These are phyloP conservation scores for Cynodonichthys magdalenae DNA, from an alignment of 2,797 vertebrate species.

Conservation along the genomic window DNA sequence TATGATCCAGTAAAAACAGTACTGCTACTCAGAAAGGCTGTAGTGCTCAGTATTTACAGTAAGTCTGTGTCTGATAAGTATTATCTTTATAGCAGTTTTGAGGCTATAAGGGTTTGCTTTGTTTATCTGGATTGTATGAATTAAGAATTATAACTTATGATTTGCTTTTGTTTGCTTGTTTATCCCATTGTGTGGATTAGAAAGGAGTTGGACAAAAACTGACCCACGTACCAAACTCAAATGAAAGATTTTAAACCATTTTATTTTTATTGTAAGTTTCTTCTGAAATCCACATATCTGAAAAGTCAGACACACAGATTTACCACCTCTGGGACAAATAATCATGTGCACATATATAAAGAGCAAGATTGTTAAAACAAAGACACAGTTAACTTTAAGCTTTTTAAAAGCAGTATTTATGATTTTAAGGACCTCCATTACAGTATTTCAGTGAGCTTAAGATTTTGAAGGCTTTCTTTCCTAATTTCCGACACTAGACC, in stretches of 20 bases:
- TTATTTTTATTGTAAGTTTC: conserved; percentile 15
- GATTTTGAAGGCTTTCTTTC: conserved; percentile 37
- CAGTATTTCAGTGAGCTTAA: conserved; percentile 73
- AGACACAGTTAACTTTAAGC: conserved; percentile 9
- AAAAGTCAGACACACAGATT: conserved; percentile 3
- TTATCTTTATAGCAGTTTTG: conserved; percentile 1
- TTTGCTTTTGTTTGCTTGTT: conserved; percentile 1
- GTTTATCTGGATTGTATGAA: conserved; percentile 16
- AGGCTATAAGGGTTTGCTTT: conserved; percentile 4
- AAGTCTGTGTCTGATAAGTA: conserved; percentile 14
- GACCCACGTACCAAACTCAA: background rate
- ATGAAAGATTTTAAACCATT: background rate
- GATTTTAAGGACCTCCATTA: conserved; percentile 30
- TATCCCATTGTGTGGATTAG: background rate
- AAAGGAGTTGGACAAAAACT: conserved; percentile 1
- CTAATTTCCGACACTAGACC: conserved; percentile 54
- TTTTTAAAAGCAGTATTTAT: conserved; percentile 63
- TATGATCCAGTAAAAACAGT: conserved; percentile 6
- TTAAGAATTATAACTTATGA: conserved; percentile 1
- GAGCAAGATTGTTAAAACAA: background rate
- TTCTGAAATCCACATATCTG: background rate
- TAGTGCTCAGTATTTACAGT: conserved; percentile 10
- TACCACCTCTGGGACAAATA: background rate
- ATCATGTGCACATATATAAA: background rate
- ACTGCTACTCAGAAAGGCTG: conserved; percentile 7